Evolutionary conservation across 2,113 vertebrate species (phyloP).

Genomic region (Eleginops maclovinus): DNA sequence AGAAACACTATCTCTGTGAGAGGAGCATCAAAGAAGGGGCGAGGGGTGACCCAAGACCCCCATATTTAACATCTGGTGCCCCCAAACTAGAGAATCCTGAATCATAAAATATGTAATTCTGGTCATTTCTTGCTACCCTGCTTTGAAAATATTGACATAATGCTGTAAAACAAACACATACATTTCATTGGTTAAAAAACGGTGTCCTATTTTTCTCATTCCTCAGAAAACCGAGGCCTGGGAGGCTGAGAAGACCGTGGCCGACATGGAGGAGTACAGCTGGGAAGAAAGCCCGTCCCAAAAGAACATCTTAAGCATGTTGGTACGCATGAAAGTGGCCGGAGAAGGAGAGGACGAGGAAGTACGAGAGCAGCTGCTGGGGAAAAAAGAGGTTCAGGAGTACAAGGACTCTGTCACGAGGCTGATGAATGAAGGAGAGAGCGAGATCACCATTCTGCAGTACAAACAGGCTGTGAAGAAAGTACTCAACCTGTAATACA

Average conservation of each 20-base stretch:
- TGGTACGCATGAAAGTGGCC: constrained; percentile 81
- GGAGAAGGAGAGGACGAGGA: constrained; percentile 72
- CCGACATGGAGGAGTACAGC: constrained; percentile 93
- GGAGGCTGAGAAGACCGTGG: constrained; percentile 89
- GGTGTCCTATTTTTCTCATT: constrained; percentile 22
- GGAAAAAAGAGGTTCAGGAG: constrained; percentile 83
- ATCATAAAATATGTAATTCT: too few relatives aligned
- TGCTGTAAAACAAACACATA: too few relatives aligned
- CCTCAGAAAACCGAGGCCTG: constrained; percentile 93
- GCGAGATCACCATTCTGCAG: constrained; percentile 81
- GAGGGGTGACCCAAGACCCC: constrained; percentile 19
- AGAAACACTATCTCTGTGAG: constrained; percentile 76
- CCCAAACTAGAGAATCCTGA: constrained; percentile 6
- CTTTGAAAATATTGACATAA: too few relatives aligned
- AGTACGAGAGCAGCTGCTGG: constrained; percentile 85
- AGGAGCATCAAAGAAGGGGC: constrained; percentile 65
- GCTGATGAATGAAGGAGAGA: constrained; percentile 92
- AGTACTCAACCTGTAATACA: constrained; percentile 79
- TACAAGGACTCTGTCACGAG: constrained; percentile 86
- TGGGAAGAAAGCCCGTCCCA: constrained; percentile 93
- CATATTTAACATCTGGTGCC: constrained; percentile 28
- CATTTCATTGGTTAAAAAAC: neutral
- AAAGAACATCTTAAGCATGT: constrained; percentile 84
- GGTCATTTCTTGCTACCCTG: too few relatives aligned
- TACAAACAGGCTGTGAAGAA: constrained; percentile 95